Evolutionary conservation across 2,888 invertebrate genomes (phyloP), one percentile per base, ranked within the genome.

Genomic region (Tetranychus piercei): DNA sequence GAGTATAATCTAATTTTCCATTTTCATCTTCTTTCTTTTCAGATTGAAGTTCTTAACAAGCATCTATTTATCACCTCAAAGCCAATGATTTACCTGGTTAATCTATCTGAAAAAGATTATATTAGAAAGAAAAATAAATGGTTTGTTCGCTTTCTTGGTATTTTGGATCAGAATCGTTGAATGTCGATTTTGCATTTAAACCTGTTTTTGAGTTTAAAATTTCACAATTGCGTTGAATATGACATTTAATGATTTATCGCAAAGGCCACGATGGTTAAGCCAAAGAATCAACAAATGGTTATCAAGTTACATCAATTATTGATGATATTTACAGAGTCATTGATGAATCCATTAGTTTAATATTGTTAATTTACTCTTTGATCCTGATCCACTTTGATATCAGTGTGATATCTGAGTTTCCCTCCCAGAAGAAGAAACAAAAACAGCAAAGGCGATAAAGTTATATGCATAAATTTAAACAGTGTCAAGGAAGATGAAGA

Each of bases 61-160:
- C 91, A 97, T 82, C 85, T 97, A 78, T 94, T 99, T 82, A 85
- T 99, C 78, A 99, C 99, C 15, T 90, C 96, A 0, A 99, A 99
- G 83, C 99, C 99, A 0, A 91, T 92, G 75, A 89, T 99, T 79
- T 99, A 99, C 83, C 86, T 99, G 79, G 90, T 99, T 9, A 99
- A 99, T 84, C 86, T 99, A 77, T 91, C 96, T 0, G 95, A 97
- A 83, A 95, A 94, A 83, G 99, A 99, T 84, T 99, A 93, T 83
- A 93, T 94, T 80, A 88, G 94, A 80, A 97, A 96, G 86, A 97
- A 96, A 85, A 97, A 96, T 82, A 97, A 96, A 85, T 96, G 95
- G 95, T 90, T 84, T 84, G 87, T 76, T n/a, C 2, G 55, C 6
- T 15, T 34, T 34, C 34, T 34, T 5, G 5, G 5, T 4, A 34